These are phyloP conservation scores for Arion vulgaris DNA, from an alignment of 1,140 invertebrate genomes.

Conservation along the genomic window DNA sequence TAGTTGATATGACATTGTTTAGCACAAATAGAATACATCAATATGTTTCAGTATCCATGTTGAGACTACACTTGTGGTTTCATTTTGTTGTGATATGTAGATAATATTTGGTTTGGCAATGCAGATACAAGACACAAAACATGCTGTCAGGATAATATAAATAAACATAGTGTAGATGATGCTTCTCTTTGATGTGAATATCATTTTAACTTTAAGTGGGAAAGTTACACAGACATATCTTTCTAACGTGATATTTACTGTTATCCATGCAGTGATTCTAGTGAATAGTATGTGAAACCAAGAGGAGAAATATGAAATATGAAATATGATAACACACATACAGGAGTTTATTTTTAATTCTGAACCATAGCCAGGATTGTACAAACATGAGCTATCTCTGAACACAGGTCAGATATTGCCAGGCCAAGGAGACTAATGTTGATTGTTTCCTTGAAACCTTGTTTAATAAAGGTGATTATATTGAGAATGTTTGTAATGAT, in stretches of 20 bases:
- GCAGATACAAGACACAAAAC: neutral
- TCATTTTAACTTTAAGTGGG: neutral
- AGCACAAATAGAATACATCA: neutral
- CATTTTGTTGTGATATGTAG: neutral
- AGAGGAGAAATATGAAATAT: neutral
- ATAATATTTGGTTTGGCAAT: neutral
- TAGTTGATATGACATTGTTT: neutral
- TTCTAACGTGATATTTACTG: conserved; percentile 14
- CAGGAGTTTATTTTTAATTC: no score
- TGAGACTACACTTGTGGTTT: neutral
- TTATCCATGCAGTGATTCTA: conserved; percentile 9
- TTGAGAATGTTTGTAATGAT: conserved; percentile 4
- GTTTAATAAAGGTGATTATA: conserved; percentile 3
- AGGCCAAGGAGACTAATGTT: neutral
- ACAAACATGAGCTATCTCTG: neutral
- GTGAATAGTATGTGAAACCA: neutral
- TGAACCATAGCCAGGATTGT: no score
- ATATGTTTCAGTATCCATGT: no score
- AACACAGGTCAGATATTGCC: neutral
- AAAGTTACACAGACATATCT: neutral
- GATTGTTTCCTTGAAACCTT: neutral
- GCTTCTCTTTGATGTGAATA: neutral
- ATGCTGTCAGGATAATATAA: neutral
- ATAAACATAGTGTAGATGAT: neutral
- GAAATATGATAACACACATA: neutral